A percentile compares a stretch with the other conserved stretches of the same genome.
phyloP scores from a whole-genome alignment of 2,797 vertebrate species.

The Rhynchonycteris naso region DNA sequence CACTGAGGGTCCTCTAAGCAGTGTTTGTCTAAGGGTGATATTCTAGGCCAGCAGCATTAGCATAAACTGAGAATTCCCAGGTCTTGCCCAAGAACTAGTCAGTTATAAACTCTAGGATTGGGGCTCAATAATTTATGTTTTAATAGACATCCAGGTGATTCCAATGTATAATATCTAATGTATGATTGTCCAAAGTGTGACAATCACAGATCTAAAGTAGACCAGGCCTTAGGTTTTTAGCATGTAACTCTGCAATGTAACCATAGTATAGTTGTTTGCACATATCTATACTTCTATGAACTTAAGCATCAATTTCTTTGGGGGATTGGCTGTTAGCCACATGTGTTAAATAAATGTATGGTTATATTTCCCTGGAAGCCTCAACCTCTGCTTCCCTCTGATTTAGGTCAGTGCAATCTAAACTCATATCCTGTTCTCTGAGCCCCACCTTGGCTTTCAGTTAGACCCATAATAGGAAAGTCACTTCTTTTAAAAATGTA shows the following conservation, averaged over 20 bases:
- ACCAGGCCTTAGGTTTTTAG: not conserved
- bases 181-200: not conserved
- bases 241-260: not conserved
- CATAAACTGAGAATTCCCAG: not conserved
- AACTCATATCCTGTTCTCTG: not conserved
- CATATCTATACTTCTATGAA: not conserved
- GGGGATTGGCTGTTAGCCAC: not conserved
- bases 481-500: slow-evolving; percentile 24
- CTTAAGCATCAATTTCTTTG: not conserved
- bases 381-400: not conserved
- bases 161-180: not conserved
- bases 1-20: not conserved
- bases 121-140: not conserved
- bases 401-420: not conserved
- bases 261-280: not conserved
- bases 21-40: not conserved
- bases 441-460: not conserved
- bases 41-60: not conserved
- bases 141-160: not conserved
- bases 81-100: not conserved
- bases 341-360: not conserved
- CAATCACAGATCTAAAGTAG: not conserved
- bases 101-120: not conserved
- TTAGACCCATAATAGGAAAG: not conserved
- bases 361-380: not conserved